These are phyloP conservation scores for Eulemur rubriventer DNA, from an alignment of 2,797 vertebrate species.

Conservation along the genomic window DNA sequence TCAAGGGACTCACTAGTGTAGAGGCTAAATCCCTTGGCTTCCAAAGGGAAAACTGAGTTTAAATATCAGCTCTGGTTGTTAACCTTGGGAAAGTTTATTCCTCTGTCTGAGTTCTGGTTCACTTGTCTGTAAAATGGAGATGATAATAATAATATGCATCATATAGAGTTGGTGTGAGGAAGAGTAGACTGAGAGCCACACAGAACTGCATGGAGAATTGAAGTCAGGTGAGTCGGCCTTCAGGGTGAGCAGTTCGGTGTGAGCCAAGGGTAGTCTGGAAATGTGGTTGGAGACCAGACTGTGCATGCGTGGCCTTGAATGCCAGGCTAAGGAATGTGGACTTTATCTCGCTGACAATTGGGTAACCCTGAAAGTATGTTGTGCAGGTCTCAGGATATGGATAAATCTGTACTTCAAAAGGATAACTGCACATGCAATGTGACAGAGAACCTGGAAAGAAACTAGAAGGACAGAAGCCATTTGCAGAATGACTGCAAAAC, in stretches of 20 bases:
- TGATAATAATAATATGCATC: background rate
- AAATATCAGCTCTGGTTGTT: background rate
- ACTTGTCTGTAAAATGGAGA: background rate
- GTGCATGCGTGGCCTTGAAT: fast-evolving
- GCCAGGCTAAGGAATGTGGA: background rate
- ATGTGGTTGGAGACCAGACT: background rate
- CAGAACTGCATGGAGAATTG: background rate
- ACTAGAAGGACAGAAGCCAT: background rate
- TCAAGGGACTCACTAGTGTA: background rate
- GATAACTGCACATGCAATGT: background rate
- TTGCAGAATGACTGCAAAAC: background rate
- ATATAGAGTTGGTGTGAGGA: no score
- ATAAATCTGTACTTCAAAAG: background rate
- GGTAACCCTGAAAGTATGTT: background rate
- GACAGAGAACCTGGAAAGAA: background rate
- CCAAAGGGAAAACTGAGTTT: background rate
- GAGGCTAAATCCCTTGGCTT: background rate
- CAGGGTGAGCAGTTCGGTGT: background rate
- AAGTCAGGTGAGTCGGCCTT: background rate
- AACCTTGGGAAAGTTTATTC: background rate
- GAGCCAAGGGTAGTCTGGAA: background rate
- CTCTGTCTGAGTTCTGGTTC: background rate
- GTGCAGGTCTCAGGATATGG: background rate
- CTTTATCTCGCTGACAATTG: background rate
- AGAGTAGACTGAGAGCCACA: background rate